Evolutionary conservation across 2,888 invertebrate species (phyloP).

Genomic region (Myathropa florea): DNA sequence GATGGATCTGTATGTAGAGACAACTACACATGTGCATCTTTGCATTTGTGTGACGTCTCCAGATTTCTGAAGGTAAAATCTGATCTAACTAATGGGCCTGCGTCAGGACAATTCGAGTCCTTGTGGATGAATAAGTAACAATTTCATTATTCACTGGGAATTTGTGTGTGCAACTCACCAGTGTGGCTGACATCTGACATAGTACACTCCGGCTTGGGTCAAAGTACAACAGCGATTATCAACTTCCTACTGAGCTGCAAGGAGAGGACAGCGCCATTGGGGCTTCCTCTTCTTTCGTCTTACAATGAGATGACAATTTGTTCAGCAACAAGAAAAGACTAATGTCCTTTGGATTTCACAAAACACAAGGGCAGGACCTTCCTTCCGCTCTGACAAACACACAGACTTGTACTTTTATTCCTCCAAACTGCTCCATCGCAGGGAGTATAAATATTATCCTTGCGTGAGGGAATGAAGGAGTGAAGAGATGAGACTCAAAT

Average conservation of each 20-base stretch:
- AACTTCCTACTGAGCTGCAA: slow-evolving; percentile 17
- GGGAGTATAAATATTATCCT: slow-evolving; percentile 55
- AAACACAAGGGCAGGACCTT: slow-evolving; percentile 27
- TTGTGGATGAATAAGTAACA: slow-evolving; percentile 58
- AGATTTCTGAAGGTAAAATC: slow-evolving; percentile 30
- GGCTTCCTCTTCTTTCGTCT: slow-evolving; percentile 51
- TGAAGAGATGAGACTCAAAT: slow-evolving; percentile 51
- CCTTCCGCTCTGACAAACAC: slow-evolving; percentile 13
- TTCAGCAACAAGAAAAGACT: slow-evolving; percentile 64
- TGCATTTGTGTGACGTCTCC: slow-evolving; percentile 22
- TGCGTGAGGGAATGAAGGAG: slow-evolving; percentile 17
- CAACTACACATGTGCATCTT: background rate
- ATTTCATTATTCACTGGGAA: slow-evolving; percentile 58
- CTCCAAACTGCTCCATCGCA: slow-evolving; percentile 25
- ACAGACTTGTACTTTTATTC: background rate
- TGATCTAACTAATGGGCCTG: slow-evolving; percentile 24
- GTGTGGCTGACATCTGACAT: slow-evolving; percentile 49
- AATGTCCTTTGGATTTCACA: slow-evolving; percentile 60
- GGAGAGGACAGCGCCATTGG: slow-evolving; percentile 31
- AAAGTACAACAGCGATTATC: slow-evolving; percentile 57
- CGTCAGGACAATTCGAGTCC: slow-evolving; percentile 48
- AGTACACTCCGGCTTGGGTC: slow-evolving; percentile 29
- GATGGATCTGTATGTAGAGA: slow-evolving; percentile 1
- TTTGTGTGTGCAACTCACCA: slow-evolving; percentile 36
- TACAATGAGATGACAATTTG: slow-evolving; percentile 69